phyloP scores from a whole-genome alignment of 2,888 invertebrate species.

The Carcina quercana region DNA sequence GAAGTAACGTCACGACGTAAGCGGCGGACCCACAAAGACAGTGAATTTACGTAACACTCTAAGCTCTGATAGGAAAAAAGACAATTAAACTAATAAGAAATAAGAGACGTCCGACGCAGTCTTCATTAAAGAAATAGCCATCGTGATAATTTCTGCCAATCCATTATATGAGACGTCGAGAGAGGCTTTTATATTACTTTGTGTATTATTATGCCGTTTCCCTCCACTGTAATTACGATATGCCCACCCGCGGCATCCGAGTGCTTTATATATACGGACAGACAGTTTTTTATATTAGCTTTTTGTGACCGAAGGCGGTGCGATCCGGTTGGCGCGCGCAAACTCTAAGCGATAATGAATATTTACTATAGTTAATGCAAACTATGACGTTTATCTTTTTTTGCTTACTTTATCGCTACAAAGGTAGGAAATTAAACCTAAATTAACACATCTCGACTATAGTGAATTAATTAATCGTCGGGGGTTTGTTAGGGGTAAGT shows the following conservation, averaged over 20 bases:
- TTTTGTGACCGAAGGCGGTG: constrained; percentile 23
- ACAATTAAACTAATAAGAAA: constrained; percentile 4
- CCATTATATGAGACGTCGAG: constrained; percentile 3
- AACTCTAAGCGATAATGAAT: constrained; percentile 38
- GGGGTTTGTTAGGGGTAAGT: too few species aligned
- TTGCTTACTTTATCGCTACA: constrained; percentile 18
- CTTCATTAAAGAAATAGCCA: constrained; percentile 1
- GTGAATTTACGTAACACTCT: too few species aligned
- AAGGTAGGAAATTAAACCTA: constrained; percentile 14
- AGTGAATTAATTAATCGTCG: constrained; percentile 2
- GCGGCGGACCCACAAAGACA: background rate
- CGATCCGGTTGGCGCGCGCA: constrained; percentile 30
- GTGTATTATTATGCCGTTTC: constrained; percentile 18
- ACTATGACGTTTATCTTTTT: constrained; percentile 27
- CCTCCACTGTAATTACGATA: constrained; percentile 29
- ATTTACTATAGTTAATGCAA: constrained; percentile 34
- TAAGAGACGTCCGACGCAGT: background rate
- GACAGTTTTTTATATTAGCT: constrained; percentile 22
- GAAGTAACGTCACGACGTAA: too few species aligned
- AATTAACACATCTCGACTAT: constrained; percentile 26
- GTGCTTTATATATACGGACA: constrained; percentile 22
- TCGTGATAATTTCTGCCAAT: constrained; percentile 4
- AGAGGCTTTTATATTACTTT: constrained; percentile 19
- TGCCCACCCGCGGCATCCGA: constrained; percentile 32
- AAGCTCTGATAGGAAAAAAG: constrained; percentile 3